Evolutionary conservation across 2,113 vertebrate species (phyloP).

Genomic region (Lamprologus tigripictilis): DNA sequence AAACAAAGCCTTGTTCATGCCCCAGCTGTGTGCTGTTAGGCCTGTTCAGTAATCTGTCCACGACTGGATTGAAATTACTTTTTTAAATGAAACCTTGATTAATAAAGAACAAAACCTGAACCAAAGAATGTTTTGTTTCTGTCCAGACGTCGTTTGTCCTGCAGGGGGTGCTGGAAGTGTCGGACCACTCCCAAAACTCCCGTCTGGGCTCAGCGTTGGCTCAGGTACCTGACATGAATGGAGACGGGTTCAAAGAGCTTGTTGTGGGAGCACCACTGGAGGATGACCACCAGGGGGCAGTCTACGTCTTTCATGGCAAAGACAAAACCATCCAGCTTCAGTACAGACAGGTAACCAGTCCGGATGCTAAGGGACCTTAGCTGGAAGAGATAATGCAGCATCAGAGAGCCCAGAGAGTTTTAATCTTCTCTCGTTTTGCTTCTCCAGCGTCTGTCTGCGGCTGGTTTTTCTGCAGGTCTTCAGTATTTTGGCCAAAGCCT

Average conservation of each 20-base stretch:
- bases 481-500: conserved; percentile 90
- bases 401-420: background rate
- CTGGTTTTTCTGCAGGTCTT: conserved; percentile 66
- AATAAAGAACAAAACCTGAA: background rate
- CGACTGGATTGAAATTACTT: background rate
- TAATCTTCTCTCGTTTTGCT: background rate
- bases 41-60: background rate
- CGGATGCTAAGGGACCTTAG: background rate
- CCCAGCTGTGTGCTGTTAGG: background rate
- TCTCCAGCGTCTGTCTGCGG: conserved; percentile 76
- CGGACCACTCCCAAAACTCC: conserved; percentile 78
- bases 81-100: background rate
- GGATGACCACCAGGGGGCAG: conserved; percentile 81
- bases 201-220: conserved; percentile 84
- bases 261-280: conserved; percentile 90
- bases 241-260: conserved; percentile 85
- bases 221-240: conserved; percentile 84
- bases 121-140: background rate
- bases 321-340: conserved; percentile 63
- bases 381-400: background rate
- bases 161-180: conserved; percentile 71
- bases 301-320: conserved; percentile 84
- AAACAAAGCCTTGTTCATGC: background rate
- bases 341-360: conserved; percentile 81
- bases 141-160: conserved; percentile 71